Base-by-base conservation (phyloP, 2,888 invertebrate genomes). In the Cepaea hortensis region DNA sequence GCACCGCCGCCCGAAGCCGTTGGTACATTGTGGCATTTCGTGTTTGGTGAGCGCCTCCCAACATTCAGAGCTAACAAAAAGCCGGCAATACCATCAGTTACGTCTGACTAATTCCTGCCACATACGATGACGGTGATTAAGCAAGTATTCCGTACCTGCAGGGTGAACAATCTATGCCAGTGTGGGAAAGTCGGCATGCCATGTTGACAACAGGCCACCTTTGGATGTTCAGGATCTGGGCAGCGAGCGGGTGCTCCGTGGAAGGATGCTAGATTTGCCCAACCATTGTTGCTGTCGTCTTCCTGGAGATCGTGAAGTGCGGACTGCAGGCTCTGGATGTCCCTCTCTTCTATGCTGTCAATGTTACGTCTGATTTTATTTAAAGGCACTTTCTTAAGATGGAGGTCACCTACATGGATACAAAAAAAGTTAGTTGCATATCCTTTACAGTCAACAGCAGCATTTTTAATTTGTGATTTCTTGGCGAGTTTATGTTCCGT, bases 301-400 rank as follows among this genome's bases (percentile, higher is more conserved):
- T 85, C 79, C 79, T 90, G 87, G 62, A 90, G 82, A 4, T 88
- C 83, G 1, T 76, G 70, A 20, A 90, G 85, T 13, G 90, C 89
- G 3, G 88, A 79, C 87, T 88, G 87, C 7, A 90, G 86, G 75
- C 88, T 89, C 84, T 85, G 85, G 46, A 89, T 72, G 84, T 88
- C 90, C 62, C 89, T 85, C 65, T 88, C 89, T 7, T 61, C 79
- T 48, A 90, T 77, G 6, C 70, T 55, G 11, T 72, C 18, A 4
- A 90, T 62, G 55, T 89, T 88, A 55, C 86, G 87, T 35, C 90
- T 85, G n/a, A 90, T 84, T 15, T 83, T 81, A 80, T 89, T 89
- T 0, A 84, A 68, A 18, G 80, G 46, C 23, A 85, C 70, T 7
- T 70, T 50, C 79, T 70, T 77, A 15, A 77, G 3, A 46, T 76